phyloP scores from a whole-genome alignment of 2,113 vertebrate species.

The Varanus komodoensis region DNA sequence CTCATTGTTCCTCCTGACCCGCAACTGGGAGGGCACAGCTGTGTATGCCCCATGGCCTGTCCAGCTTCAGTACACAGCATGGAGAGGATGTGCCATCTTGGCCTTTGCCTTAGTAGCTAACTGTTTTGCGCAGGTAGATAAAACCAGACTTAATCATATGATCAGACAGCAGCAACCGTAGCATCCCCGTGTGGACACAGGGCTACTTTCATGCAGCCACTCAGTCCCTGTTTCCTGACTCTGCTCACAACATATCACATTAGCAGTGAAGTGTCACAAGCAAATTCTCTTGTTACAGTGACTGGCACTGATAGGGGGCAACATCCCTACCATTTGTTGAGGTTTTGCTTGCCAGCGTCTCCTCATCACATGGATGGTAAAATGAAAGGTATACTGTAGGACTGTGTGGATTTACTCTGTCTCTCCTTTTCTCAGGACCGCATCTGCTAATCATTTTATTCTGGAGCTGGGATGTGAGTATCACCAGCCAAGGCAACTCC shows the following conservation, averaged over 20 bases:
- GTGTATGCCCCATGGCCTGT: too few species aligned
- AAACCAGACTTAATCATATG: not conserved
- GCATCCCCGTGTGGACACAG: not conserved
- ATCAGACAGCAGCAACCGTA: too few species aligned
- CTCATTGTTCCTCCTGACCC: too few species aligned
- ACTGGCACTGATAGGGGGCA: not conserved
- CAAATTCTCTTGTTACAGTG: not conserved
- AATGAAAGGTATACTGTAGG: not conserved
- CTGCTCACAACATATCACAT: not conserved
- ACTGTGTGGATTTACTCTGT: not conserved
- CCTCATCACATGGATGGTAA: not conserved
- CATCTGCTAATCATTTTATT: slow-evolving; percentile 6
- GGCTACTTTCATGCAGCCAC: not conserved
- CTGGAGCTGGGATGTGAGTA: not conserved
- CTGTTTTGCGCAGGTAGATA: not conserved
- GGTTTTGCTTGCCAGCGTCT: not conserved
- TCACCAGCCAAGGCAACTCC: not conserved
- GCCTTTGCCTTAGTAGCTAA: too few species aligned
- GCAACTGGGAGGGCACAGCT: too few species aligned
- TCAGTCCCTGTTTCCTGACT: not conserved
- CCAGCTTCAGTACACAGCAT: too few species aligned
- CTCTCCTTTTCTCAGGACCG: not conserved
- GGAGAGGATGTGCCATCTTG: too few species aligned
- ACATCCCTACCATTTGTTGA: not conserved
- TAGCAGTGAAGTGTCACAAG: not conserved